Base-by-base conservation (phyloP, 2,797 vertebrate species). In the Sebastes steindachneri region DNA sequence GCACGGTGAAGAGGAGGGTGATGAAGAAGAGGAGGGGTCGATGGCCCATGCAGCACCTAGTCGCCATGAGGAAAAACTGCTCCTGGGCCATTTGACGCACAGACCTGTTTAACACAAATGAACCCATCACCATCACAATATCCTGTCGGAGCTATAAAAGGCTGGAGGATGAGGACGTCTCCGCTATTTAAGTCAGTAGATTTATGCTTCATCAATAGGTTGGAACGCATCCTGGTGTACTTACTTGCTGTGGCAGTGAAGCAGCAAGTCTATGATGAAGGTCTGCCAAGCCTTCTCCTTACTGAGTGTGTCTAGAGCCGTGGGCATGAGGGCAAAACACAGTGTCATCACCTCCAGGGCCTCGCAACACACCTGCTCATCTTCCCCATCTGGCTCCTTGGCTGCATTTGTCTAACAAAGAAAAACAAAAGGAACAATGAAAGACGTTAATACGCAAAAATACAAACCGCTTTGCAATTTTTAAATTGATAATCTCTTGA, bases 231-330 rank as follows among this genome's bases (percentile, higher is more conserved):
- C 21, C 7, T 45, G 8, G 15, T 75, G 58, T 9, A 76, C 91
- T 73, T 93, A 99, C 99, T 97, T 99, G 98, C 98, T 99, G 93
- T 99, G 99, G 95, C 99, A 99, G 94, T 99, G 99, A 87, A 99
- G 94, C 1, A 99, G 91, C 92, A 99, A 92, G 93, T 99, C 99
- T 89, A 99, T 99, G 90, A 99, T 99, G 90, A 99, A 99, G 1
- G 97, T 98, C 91, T 99, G 98, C 98, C 99, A 99, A 21, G 98
- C 98, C 88, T 99, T 99, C 90, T 99, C 99, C 94, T 99, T 99
- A 93, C 99, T 98, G 86, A 99, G 97, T 21, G 98, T 96, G 94
- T 99, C 99, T 77, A 99, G 94, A 81, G 98, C 98, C 3, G 98
- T 99, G 72, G 99, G 98, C 95, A 99, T 98, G 89, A 99, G 96